Evolutionary conservation across 2,797 vertebrate genomes (phyloP).

Genomic region (Sebastes diaconus): DNA sequence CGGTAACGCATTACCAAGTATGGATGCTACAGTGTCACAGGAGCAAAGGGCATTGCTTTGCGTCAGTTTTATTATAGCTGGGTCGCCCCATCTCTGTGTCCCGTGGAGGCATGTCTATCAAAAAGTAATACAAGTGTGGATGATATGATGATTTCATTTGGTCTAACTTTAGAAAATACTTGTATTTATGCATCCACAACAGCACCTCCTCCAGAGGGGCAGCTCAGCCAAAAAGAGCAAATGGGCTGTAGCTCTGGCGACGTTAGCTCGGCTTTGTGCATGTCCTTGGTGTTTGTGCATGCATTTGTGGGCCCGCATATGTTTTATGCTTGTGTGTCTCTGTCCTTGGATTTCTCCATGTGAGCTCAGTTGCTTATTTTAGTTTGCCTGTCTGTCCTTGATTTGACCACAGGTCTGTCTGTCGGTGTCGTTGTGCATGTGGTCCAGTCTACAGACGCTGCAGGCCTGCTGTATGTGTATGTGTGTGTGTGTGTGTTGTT

Average conservation of each 20-base stretch:
- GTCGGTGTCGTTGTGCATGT: background rate
- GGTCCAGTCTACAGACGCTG: background rate
- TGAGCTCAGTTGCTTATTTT: constrained; percentile 16
- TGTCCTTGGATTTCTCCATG: background rate
- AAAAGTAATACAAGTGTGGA: background rate
- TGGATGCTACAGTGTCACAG: background rate
- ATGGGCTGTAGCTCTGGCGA: background rate
- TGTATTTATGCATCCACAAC: background rate
- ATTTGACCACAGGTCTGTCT: constrained; percentile 6
- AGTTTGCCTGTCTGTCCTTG: constrained; percentile 24
- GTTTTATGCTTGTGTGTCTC: background rate
- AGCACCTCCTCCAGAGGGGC: background rate
- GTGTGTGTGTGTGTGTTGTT: background rate
- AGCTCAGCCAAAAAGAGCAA: background rate
- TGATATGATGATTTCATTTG: background rate
- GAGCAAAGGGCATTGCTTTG: background rate
- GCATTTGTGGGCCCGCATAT: no score
- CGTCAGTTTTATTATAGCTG: background rate
- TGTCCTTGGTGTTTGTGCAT: background rate
- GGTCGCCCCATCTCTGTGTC: background rate
- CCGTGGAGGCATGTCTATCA: background rate
- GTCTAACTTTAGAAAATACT: background rate
- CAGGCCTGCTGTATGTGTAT: background rate
- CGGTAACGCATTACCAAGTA: background rate
- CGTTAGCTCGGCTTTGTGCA: background rate